Conservation (phyloP, 2,888 invertebrate species). For the Agonopterix heracliana region DNA sequence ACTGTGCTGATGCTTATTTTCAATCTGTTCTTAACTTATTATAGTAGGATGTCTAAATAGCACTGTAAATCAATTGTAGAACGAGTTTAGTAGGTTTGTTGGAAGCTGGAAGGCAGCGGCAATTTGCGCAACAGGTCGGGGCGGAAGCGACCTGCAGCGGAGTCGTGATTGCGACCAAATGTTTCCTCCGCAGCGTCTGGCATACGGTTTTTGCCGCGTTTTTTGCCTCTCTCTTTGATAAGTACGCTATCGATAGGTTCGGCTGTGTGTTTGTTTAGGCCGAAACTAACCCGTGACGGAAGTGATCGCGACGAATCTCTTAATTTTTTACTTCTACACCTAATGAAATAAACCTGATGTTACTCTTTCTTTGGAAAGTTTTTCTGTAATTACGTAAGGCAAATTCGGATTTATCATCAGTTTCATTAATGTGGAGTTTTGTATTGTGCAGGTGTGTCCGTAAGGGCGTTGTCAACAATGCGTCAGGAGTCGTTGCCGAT, state of each 20-base stretch:
- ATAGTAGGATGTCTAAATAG: too few relatives aligned
- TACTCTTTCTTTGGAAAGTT: not conserved
- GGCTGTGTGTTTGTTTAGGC: conserved; percentile 65
- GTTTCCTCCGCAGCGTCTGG: conserved; percentile 67
- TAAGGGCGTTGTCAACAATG: conserved; percentile 67
- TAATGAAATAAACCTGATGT: conserved; percentile 10
- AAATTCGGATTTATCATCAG: not conserved
- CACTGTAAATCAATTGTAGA: too few relatives aligned
- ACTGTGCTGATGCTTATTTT: too few relatives aligned
- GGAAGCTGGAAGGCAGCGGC: conserved; percentile 21
- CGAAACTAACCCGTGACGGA: conserved; percentile 58
- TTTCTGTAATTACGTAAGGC: too few relatives aligned
- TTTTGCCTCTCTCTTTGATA: conserved; percentile 64
- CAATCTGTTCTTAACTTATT: too few relatives aligned
- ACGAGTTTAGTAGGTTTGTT: too few relatives aligned
- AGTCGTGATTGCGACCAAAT: conserved; percentile 71
- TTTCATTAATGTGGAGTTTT: conserved; percentile 3
- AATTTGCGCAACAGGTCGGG: conserved; percentile 75
- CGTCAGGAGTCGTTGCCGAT: conserved; percentile 68
- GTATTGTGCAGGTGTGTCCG: conserved; percentile 61
- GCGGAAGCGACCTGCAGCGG: conserved; percentile 73
- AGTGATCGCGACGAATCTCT: conserved; percentile 41
- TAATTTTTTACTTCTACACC: conserved; percentile 7
- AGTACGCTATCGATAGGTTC: conserved; percentile 73
- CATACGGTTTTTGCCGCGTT: conserved; percentile 60